Percentiles rank a stretch among this genome's conserved stretches.
Conservation (phyloP, 2,888 invertebrate species). For the Euplagia quadripunctaria region DNA sequence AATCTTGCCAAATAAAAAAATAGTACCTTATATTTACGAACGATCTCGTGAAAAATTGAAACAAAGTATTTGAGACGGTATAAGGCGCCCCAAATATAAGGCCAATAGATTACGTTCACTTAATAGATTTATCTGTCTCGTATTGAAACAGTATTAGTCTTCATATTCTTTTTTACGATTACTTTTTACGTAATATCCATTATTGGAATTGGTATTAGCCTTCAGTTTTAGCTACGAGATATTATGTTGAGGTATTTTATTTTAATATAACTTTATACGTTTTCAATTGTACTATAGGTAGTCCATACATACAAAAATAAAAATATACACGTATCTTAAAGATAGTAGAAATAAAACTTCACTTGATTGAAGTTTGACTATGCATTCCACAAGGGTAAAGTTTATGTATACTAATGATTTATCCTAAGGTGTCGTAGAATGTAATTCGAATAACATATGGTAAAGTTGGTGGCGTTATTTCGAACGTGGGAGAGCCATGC, state of each 20-base stretch:
- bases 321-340: too few species aligned
- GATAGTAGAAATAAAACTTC: too few species aligned
- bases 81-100: slow-evolving; percentile 9
- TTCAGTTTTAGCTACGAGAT: not conserved
- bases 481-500: too few species aligned
- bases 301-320: too few species aligned
- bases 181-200: slow-evolving; percentile 22
- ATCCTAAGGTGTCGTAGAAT: too few species aligned
- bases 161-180: slow-evolving; percentile 6
- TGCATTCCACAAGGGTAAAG: too few species aligned
- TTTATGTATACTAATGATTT: too few species aligned
- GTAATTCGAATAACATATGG: too few species aligned
- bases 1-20: not conserved
- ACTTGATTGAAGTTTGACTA: too few species aligned
- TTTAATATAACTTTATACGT: too few species aligned
- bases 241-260: not conserved
- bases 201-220: slow-evolving; percentile 11
- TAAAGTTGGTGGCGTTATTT: too few species aligned
- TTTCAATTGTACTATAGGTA: too few species aligned
- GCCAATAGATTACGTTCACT: slow-evolving; percentile 10
- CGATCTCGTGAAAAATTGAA: slow-evolving; percentile 1
- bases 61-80: not conserved
- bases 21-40: not conserved
- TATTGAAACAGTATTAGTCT: slow-evolving; percentile 1
- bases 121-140: slow-evolving; percentile 11